These are phyloP conservation scores for Drosophila jambulina DNA, from an alignment of 1,140 invertebrate genomes.

Conservation along the genomic window DNA sequence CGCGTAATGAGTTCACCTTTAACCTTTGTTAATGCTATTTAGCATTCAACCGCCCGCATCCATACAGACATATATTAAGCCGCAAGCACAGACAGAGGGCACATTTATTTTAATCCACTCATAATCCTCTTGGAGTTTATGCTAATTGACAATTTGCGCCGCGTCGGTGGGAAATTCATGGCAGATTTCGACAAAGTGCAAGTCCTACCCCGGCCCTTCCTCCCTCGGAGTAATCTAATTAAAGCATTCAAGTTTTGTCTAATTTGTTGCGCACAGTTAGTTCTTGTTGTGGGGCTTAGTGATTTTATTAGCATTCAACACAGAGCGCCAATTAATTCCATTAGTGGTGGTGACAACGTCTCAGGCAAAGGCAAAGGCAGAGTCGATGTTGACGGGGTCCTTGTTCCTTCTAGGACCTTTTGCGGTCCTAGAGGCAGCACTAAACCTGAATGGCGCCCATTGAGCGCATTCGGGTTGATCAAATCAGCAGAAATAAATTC, in stretches of 20 bases:
- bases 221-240: slow-evolving; percentile 58
- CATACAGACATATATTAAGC: slow-evolving; percentile 6
- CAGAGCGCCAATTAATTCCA: slow-evolving; percentile 75
- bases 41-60: neutral
- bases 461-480: slow-evolving; percentile 45
- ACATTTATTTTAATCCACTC: slow-evolving; percentile 69
- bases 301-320: slow-evolving; percentile 76
- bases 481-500: slow-evolving; percentile 60
- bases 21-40: slow-evolving; percentile 48
- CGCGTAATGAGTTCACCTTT: slow-evolving; percentile 53
- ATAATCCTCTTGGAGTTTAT: slow-evolving; percentile 64
- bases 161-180: slow-evolving; percentile 10
- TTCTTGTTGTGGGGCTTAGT: slow-evolving; percentile 48
- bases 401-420: slow-evolving; percentile 1
- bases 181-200: slow-evolving; percentile 41
- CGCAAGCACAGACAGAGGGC: slow-evolving; percentile 19
- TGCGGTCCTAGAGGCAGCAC: neutral
- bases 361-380: neutral
- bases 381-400: slow-evolving; percentile 11
- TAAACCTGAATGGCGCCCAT: slow-evolving; percentile 8
- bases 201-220: neutral
- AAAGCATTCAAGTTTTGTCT: slow-evolving; percentile 70
- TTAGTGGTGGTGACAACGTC: slow-evolving; percentile 56
- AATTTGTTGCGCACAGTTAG: slow-evolving; percentile 64
- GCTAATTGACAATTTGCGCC: slow-evolving; percentile 56